Base-by-base conservation (phyloP, 1,140 invertebrate genomes). In the Steinernema khuongi region DNA sequence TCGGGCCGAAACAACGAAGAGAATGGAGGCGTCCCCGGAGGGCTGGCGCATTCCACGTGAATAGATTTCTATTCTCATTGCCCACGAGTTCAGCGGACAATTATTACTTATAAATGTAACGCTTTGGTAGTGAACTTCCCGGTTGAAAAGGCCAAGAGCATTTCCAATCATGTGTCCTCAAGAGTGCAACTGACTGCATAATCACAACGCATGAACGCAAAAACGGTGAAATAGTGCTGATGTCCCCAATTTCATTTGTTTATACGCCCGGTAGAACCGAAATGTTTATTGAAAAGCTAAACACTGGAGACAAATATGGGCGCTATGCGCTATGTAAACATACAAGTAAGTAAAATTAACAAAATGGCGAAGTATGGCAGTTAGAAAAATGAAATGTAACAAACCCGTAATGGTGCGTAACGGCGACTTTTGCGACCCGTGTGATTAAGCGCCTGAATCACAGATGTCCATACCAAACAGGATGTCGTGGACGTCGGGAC, bases 21-120 rank as follows among this genome's bases (percentile, higher is more conserved):
- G 50, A 60, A 60, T 60, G 50, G 50, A 60, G 50, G 50, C 50
- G 50, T 60, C 50, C 50, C 50, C 7, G 19, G 50, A 60, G 50
- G 11, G 50, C 22, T 22, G 50, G 50, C 50, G 50, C 50, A n/a
- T 60, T 60, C 50, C 50, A 60, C 50, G 50, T 60, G 50, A 60
- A 60, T 60, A 60, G 50, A 60, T 11, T 60, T 60, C 50, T 22
- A 60, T 60, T 60, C 36, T 7, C 26, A 4, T 26, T 11, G 50
- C 7, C 19, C 26, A 60, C 50, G 22, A 26, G 14, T 7, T n/a
- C 7, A 60, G 22, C 19, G 50, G 50, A 41, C 50, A 60, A 60
- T 60, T n/a, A 60, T 60, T 60, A 60, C 50, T 60, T 60, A 60
- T 14, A 60, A 60, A 60, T 60, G 22, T 60, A 60, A 60, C 19